Percentiles rank a stretch among this genome's conserved stretches.
phyloP scores from a whole-genome alignment of 1,140 invertebrate species.

The Heliconius melpomene region DNA sequence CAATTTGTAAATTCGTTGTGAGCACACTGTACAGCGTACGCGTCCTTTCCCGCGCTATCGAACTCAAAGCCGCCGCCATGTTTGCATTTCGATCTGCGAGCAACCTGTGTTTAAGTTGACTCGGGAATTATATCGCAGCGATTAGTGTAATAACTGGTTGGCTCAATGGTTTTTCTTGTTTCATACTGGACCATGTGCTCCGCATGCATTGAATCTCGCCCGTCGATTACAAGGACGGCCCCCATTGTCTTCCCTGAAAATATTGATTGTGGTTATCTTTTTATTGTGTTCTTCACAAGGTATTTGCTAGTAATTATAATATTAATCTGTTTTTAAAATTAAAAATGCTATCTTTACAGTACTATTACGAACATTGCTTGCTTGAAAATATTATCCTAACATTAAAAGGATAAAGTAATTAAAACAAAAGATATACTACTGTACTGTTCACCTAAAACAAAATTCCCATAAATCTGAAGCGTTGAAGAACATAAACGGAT shows the following conservation, averaged over 20 bases:
- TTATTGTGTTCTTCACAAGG: conserved; percentile 1
- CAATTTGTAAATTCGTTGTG: conserved; percentile 40
- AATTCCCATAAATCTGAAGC: background rate
- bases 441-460: background rate
- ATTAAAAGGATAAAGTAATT: background rate
- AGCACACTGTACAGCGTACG: conserved; percentile 46
- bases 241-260: conserved; percentile 36
- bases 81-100: conserved; percentile 78
- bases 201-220: conserved; percentile 54
- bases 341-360: background rate
- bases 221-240: conserved; percentile 58
- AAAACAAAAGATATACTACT: background rate
- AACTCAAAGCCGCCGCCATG: conserved; percentile 77
- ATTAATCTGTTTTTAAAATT: background rate
- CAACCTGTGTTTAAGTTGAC: conserved; percentile 80
- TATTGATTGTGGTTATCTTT: background rate
- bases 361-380: no score
- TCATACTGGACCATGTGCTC: conserved; percentile 55
- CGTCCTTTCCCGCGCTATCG: conserved; percentile 51
- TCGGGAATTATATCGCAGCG: conserved; percentile 79
- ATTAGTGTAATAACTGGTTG: conserved; percentile 81
- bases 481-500: background rate
- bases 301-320: background rate
- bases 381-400: no score
- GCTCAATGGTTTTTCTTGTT: conserved; percentile 71